Conservation (phyloP, 2,888 invertebrate genomes). For the Clanis bilineata region DNA sequence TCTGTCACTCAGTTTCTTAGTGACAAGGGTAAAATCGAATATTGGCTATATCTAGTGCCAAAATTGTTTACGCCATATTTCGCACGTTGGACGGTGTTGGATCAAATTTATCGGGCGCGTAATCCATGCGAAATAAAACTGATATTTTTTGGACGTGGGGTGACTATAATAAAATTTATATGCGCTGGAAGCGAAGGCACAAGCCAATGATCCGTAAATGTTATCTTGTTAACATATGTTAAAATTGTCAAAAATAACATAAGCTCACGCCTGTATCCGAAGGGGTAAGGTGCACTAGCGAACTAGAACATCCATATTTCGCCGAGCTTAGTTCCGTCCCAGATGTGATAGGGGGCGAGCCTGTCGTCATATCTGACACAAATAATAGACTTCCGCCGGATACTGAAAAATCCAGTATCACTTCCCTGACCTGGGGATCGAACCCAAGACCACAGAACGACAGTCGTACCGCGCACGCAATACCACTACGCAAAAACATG, state of each 20-base stretch:
- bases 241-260: neutral
- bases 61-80: constrained; percentile 30
- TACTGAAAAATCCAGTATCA: no score
- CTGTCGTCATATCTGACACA: no score
- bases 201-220: constrained; percentile 7
- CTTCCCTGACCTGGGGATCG: no score
- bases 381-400: no score
- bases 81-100: constrained; percentile 26
- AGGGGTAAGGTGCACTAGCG: no score
- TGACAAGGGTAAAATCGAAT: constrained; percentile 58
- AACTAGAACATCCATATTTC: no score
- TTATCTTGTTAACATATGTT: constrained; percentile 7
- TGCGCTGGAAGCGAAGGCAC: neutral
- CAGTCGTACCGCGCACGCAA: no score
- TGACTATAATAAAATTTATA: constrained; percentile 6
- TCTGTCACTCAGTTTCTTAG: constrained; percentile 53
- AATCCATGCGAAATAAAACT: constrained; percentile 15
- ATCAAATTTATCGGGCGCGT: constrained; percentile 20
- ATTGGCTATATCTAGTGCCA: constrained; percentile 39
- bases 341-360: no score
- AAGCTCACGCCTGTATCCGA: no score
- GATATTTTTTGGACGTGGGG: constrained; percentile 9
- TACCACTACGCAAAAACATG: no score
- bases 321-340: no score
- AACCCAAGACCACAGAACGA: no score